Conservation (phyloP, 2,113 vertebrate species). For the Dipodomys spectabilis region DNA sequence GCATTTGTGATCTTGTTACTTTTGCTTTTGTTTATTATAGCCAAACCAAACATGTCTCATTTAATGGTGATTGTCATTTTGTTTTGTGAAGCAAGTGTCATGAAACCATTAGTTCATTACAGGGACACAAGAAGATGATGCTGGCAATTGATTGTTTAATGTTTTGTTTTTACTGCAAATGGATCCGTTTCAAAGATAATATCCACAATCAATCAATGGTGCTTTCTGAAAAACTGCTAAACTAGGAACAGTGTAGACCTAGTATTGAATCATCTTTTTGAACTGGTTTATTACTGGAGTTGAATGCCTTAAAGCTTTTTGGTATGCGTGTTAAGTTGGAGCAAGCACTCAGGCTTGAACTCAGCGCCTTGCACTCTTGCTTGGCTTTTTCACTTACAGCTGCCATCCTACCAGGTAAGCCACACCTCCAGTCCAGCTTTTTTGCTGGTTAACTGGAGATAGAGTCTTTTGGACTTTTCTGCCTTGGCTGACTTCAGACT, state of each 20-base stretch:
- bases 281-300: not conserved
- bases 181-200: not conserved
- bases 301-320: not conserved
- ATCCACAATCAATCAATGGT: not conserved
- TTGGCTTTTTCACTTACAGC: no score
- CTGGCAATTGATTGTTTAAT: not conserved
- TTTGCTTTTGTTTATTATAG: slow-evolving; percentile 63
- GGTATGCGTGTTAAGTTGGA: not conserved
- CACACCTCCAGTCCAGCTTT: no score
- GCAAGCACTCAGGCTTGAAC: no score
- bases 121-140: not conserved
- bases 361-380: no score
- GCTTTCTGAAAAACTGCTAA: not conserved
- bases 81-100: slow-evolving; percentile 11
- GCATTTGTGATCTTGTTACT: slow-evolving; percentile 24
- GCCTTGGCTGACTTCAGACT: no score
- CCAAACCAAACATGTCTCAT: slow-evolving; percentile 8
- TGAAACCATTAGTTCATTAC: not conserved
- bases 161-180: not conserved
- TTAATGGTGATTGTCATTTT: not conserved
- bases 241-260: not conserved
- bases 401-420: no score
- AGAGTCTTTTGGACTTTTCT: no score
- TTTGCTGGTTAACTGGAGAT: no score
- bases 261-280: not conserved